Base-by-base conservation (phyloP, 2,888 invertebrate genomes). In the Hemicrepidius hirtus region DNA sequence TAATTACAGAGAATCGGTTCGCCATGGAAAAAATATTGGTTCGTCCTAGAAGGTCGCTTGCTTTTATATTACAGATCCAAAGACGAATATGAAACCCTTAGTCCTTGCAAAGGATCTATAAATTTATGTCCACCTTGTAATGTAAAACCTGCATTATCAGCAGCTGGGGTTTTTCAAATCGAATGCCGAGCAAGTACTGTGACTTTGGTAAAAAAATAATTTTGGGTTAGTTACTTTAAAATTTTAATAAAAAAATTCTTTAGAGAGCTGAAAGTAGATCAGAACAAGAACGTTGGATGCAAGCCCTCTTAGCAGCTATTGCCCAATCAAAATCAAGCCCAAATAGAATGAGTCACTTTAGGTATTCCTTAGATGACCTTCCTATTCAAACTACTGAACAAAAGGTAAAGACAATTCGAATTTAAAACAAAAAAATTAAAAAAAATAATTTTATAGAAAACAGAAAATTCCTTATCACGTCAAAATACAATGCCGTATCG, bases 1-100 rank as follows among this genome's bases (percentile, higher is more conserved):
- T 53, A 6, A 16, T 84, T 83, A 62, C 71, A 87, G 87, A 82
- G 85, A 77, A 82, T 86, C 85, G 85, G 86, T 68, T 83, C 85
- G 40, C 85, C 86, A 1, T 90, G 89, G 88, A 88, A 88, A 78
- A 86, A 86, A 73, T 87, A 88, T 80, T 90, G 89, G 89, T 90
- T 89, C 76, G 89, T 89, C 0, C 79, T 90, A 68, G 88, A 89
- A 80, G 89, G 88, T 16, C 84, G 88, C 41, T 82, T 89, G 12
- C 83, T 89, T 41, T 82, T 88, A 0, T 89, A 89, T 78, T 90
- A 89, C 82, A 85, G 88, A 75, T 88, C 88, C 1, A 87, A 89
- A 79, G 83, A 86, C 37, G 89, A 89, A 74, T 89, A 89, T 77
- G 85, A 87, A 49, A 85, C 87, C 35, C 80, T 89, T 24, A 87